Percentiles rank a stretch among this genome's conserved stretches.
Evolutionary conservation across 2,797 vertebrate genomes (phyloP).

Genomic region (Acomys russatus): DNA sequence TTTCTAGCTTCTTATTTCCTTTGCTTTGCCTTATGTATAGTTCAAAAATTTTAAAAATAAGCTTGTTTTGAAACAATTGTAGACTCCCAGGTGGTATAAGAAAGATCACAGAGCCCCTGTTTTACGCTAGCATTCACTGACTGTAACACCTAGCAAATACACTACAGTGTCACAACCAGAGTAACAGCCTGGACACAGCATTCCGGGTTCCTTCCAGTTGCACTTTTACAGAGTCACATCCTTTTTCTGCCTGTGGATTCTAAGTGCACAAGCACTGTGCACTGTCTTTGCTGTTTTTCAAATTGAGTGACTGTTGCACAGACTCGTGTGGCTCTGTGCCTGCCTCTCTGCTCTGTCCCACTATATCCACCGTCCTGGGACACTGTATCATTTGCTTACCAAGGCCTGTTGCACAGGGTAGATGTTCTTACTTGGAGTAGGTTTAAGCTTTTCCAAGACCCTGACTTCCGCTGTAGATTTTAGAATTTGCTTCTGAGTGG

Average conservation of each 20-base stretch:
- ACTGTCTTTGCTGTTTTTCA: not conserved
- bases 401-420: not conserved
- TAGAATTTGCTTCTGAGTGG: not conserved
- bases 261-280: not conserved
- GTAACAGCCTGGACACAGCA: not conserved
- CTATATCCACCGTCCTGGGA: not conserved
- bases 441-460: not conserved
- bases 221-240: not conserved
- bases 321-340: not conserved
- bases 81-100: not conserved
- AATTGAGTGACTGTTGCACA: not conserved
- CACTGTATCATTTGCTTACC: not conserved
- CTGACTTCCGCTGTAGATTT: slow-evolving; percentile 2
- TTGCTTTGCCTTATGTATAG: not conserved
- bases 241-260: not conserved
- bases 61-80: not conserved
- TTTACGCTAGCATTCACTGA: not conserved
- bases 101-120: not conserved
- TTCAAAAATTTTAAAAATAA: not conserved
- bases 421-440: not conserved
- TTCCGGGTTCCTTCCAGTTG: not conserved
- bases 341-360: not conserved
- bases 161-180: not conserved
- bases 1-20: not conserved
- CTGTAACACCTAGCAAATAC: not conserved